These are phyloP conservation scores for Globodera ellingtonae DNA, from an alignment of 1,140 invertebrate genomes.

Conservation along the genomic window DNA sequence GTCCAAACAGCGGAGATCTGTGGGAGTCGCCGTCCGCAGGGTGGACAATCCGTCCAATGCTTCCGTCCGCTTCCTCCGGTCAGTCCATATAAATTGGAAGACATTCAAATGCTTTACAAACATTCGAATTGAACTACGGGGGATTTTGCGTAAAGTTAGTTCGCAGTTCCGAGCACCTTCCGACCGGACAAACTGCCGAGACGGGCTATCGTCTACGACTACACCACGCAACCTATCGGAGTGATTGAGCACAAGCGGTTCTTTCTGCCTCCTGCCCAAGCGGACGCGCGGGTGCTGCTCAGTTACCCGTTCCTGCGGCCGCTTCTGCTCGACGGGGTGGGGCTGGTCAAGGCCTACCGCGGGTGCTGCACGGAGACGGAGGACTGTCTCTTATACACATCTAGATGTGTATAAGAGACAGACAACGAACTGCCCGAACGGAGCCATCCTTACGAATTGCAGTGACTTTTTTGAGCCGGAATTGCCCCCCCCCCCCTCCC, in stretches of 20 bases:
- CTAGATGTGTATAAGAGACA: too few species aligned
- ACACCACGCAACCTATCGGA: slow-evolving; percentile 32
- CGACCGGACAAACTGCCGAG: slow-evolving; percentile 6
- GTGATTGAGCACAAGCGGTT: slow-evolving; percentile 28
- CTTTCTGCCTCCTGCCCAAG: slow-evolving; percentile 11
- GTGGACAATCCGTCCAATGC: neutral
- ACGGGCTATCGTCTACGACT: slow-evolving; percentile 35
- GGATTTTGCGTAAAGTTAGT: neutral
- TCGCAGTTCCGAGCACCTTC: neutral
- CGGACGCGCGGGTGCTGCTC: neutral
- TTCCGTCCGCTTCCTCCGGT: neutral
- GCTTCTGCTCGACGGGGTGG: slow-evolving; percentile 35
- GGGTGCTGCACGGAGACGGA: slow-evolving; percentile 30
- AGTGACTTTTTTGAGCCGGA: neutral
- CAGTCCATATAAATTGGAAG: too few species aligned
- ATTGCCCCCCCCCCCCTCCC: too few species aligned
- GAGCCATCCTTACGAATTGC: slow-evolving; percentile 3
- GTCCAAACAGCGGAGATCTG: neutral
- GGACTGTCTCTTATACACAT: too few species aligned
- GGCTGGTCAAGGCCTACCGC: slow-evolving; percentile 34
- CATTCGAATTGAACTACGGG: too few species aligned
- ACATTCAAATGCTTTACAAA: too few species aligned
- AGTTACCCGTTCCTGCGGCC: slow-evolving; percentile 32
- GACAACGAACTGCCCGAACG: neutral
- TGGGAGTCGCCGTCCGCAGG: neutral